Percentiles rank a stretch among this genome's conserved stretches.
These are phyloP conservation scores for Fissipunctia ypsillon DNA, from an alignment of 2,888 invertebrate genomes.

Conservation along the genomic window DNA sequence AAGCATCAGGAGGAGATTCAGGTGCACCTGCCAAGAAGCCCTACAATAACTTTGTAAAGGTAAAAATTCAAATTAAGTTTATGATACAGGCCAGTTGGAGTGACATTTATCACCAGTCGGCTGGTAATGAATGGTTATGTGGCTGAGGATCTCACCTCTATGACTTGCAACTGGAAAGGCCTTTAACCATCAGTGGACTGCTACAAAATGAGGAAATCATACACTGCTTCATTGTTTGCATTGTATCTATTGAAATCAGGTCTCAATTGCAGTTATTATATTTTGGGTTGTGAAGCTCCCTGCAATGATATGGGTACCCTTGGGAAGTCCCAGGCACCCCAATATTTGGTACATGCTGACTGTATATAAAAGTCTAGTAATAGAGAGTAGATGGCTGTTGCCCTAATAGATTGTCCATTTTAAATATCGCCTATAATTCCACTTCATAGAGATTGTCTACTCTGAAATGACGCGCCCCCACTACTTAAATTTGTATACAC, in stretches of 20 bases:
- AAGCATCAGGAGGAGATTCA: slow-evolving; percentile 82
- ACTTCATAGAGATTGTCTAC: too few relatives aligned
- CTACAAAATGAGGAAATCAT: too few relatives aligned
- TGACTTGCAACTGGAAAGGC: neutral
- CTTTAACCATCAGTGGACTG: neutral
- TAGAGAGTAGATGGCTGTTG: too few relatives aligned
- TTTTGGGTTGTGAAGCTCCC: neutral
- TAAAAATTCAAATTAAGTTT: slow-evolving; percentile 63
- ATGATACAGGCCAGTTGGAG: neutral
- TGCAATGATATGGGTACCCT: too few relatives aligned
- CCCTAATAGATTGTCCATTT: neutral
- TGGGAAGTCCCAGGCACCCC: too few relatives aligned
- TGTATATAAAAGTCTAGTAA: neutral
- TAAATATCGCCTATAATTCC: neutral
- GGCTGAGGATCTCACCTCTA: neutral
- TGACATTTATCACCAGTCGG: neutral
- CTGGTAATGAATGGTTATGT: neutral
- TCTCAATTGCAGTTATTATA: neutral
- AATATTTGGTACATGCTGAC: too few relatives aligned
- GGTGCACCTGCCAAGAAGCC: slow-evolving; percentile 88
- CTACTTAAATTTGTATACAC: too few relatives aligned
- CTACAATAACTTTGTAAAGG: slow-evolving; percentile 94
- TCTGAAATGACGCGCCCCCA: too few relatives aligned
- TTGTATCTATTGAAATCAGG: neutral
- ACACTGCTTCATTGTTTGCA: neutral